A percentile compares a stretch with the other conserved stretches of the same genome.
Conservation (phyloP, 1,140 invertebrate species). For the Polypedilum pembai region DNA sequence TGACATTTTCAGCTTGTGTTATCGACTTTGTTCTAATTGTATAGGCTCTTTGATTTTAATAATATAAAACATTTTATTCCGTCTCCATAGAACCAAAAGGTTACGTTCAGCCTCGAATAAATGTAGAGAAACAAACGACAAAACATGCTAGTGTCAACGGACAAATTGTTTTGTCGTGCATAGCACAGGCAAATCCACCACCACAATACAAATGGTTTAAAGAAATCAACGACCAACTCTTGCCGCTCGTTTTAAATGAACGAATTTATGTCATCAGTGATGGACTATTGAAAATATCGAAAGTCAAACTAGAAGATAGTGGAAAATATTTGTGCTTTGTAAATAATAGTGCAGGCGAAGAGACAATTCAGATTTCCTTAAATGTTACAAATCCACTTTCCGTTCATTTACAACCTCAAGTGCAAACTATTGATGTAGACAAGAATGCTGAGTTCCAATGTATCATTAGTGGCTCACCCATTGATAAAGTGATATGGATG, state of each 20-base stretch:
- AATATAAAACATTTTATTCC: too few species aligned
- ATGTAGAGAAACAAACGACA: constrained; percentile 58
- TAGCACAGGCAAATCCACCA: constrained; percentile 67
- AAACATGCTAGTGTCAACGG: constrained; percentile 58
- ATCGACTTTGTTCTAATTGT: too few species aligned
- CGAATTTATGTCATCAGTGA: constrained; percentile 51
- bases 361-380: constrained; percentile 72
- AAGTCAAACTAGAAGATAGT: constrained; percentile 62
- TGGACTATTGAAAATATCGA: constrained; percentile 54
- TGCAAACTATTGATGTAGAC: constrained; percentile 70
- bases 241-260: constrained; percentile 53
- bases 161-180: constrained; percentile 62
- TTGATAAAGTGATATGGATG: constrained; percentile 72
- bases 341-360: constrained; percentile 78
- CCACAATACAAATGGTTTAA: constrained; percentile 67
- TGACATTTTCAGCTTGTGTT: too few species aligned
- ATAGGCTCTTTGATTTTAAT: too few species aligned
- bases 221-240: constrained; percentile 57
- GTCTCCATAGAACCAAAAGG: constrained; percentile 55
- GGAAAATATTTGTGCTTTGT: constrained; percentile 79
- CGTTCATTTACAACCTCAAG: constrained; percentile 63
- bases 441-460: constrained; percentile 77
- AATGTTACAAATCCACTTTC: constrained; percentile 64
- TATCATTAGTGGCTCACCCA: constrained; percentile 74
- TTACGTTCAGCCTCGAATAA: constrained; percentile 58